Conservation (phyloP, 1,140 invertebrate species). For the Batillaria attramentaria region DNA sequence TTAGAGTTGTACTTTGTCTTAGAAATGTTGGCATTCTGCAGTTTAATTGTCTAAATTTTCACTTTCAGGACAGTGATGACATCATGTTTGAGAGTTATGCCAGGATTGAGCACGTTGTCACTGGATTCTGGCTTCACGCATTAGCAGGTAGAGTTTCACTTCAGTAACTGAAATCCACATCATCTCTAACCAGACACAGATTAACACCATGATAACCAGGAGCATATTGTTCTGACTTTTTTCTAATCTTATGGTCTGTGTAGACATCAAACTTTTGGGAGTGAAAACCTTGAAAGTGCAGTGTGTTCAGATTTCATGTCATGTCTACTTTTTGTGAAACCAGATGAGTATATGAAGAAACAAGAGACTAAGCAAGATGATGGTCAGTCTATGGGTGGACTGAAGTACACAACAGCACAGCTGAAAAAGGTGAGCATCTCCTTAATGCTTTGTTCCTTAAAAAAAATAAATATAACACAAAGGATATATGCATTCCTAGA, state of each 20-base stretch:
- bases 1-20: no score
- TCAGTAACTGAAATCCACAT: not conserved
- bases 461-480: no score
- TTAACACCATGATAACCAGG: no score
- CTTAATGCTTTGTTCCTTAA: not conserved
- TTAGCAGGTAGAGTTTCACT: conserved; percentile 52
- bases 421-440: conserved; percentile 53
- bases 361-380: conserved; percentile 26
- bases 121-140: conserved; percentile 67
- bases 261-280: no score
- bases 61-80: conserved; percentile 63
- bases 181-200: not conserved
- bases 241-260: no score
- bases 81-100: conserved; percentile 65
- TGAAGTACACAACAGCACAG: conserved; percentile 61
- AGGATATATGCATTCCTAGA: no score
- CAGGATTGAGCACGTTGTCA: conserved; percentile 68
- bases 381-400: conserved; percentile 57
- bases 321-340: conserved; percentile 11
- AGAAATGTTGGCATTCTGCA: no score
- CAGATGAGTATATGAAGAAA: conserved; percentile 56
- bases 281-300: no score
- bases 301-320: not conserved
- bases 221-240: no score
- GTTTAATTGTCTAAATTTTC: no score